phyloP scores from a whole-genome alignment of 1,140 invertebrate species.

The Aphaenogaster rudis region DNA sequence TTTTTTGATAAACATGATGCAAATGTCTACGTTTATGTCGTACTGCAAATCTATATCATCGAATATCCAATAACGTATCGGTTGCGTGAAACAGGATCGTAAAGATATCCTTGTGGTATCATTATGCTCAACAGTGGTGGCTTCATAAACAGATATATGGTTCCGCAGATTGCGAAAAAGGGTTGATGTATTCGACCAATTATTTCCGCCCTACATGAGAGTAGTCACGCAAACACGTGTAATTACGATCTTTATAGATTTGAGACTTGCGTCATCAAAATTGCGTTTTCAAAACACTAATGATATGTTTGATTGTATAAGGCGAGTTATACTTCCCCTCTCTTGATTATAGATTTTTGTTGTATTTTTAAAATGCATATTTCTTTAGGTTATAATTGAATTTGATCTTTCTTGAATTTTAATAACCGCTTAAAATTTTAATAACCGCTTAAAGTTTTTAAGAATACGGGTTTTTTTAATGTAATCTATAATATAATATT shows the following conservation, averaged over 20 bases:
- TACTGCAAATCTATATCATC: background rate
- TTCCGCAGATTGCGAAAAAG: slow-evolving; percentile 15
- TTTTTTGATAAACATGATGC: background rate
- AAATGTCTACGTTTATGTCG: too few relatives aligned
- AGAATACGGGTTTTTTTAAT: too few relatives aligned
- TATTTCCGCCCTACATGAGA: slow-evolving; percentile 26
- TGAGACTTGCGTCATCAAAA: background rate
- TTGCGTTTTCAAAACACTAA: background rate
- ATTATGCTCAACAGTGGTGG: slow-evolving; percentile 16
- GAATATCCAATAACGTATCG: background rate
- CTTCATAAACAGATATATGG: slow-evolving; percentile 33
- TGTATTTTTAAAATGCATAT: background rate
- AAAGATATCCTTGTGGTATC: slow-evolving; percentile 23
- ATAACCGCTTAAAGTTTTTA: too few relatives aligned
- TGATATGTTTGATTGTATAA: background rate
- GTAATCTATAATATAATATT: too few relatives aligned
- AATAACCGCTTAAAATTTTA: too few relatives aligned
- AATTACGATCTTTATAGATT: slow-evolving; percentile 41
- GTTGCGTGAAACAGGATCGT: slow-evolving; percentile 37
- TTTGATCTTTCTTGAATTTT: background rate
- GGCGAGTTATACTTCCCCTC: background rate
- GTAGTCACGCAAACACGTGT: slow-evolving; percentile 15
- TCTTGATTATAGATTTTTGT: background rate
- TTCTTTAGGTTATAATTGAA: background rate
- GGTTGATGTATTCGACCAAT: slow-evolving; percentile 10